A percentile compares a stretch with the other conserved stretches of the same genome.
These are phyloP conservation scores for Bryconaethiops microstoma DNA, from an alignment of 2,797 vertebrate species.

Conservation along the genomic window DNA sequence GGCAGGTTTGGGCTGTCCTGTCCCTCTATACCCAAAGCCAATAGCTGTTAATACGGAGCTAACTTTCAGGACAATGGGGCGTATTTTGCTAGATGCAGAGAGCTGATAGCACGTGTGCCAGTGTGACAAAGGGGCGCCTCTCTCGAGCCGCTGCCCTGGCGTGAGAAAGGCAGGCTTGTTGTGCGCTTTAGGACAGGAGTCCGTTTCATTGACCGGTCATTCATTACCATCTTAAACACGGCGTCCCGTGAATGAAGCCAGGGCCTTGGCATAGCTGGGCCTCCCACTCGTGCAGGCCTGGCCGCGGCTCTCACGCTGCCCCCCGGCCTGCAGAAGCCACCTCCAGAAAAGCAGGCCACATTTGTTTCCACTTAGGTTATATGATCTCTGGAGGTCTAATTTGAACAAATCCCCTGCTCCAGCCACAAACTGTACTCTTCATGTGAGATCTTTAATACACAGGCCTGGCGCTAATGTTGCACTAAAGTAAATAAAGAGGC, in stretches of 20 bases:
- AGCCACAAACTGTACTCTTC: conserved; percentile 74
- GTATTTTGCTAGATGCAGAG: conserved; percentile 77
- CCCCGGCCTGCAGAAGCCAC: conserved; percentile 29
- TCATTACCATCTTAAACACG: conserved; percentile 91
- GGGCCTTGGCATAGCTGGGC: conserved; percentile 85
- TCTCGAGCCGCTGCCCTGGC: conserved; percentile 72
- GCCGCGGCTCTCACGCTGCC: conserved; percentile 65
- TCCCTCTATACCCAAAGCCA: not conserved
- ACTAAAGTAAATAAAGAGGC: conserved; percentile 68
- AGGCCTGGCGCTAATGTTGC: conserved; percentile 71
- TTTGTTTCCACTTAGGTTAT: conserved; percentile 83
- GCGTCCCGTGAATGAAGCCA: conserved; percentile 87
- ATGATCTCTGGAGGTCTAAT: conserved; percentile 81
- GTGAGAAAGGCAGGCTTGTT: conserved; percentile 90
- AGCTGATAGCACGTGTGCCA: conserved; percentile 73
- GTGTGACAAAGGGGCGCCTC: conserved; percentile 76
- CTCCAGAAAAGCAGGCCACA: conserved; percentile 64
- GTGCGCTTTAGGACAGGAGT: conserved; percentile 82
- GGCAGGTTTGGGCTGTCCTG: not conserved
- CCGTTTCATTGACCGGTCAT: conserved; percentile 89
- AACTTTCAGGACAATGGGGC: conserved; percentile 79
- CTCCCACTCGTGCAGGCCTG: conserved; percentile 82
- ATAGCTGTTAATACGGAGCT: conserved; percentile 68
- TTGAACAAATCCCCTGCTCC: conserved; percentile 78
- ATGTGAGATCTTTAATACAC: conserved; percentile 69